These are phyloP conservation scores for Megastigmus dorsalis DNA, from an alignment of 2,888 invertebrate species.

Conservation along the genomic window DNA sequence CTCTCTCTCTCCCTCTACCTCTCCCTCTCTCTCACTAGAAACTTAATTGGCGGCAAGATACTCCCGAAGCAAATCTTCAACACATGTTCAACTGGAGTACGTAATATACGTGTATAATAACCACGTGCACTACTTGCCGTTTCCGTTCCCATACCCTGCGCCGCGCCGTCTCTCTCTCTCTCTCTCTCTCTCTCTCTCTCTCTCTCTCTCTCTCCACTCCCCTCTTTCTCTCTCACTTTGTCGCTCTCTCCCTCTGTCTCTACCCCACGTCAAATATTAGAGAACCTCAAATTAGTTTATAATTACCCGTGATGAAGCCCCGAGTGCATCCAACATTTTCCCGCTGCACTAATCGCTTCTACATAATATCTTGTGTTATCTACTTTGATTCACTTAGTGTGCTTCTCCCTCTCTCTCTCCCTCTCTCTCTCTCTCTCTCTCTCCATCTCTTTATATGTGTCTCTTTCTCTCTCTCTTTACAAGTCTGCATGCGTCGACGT, in stretches of 20 bases:
- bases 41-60: conserved; percentile 14
- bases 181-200: background rate
- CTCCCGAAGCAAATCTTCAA: conserved; percentile 13
- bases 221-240: background rate
- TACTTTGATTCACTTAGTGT: background rate
- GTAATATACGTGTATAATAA: conserved; percentile 36
- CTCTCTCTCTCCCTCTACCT: background rate
- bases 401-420: no score
- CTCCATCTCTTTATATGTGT: no score
- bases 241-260: background rate
- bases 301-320: conserved; percentile 21
- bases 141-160: background rate
- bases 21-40: background rate
- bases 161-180: background rate
- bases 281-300: conserved; percentile 37
- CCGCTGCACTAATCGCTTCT: conserved; percentile 6
- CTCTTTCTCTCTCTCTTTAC: no score
- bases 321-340: background rate
- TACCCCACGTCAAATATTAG: conserved; percentile 13
- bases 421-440: no score
- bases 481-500: no score
- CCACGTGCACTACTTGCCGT: background rate
- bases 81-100: background rate
- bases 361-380: conserved; percentile 2
- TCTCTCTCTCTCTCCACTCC: background rate